Conservation (phyloP, 2,113 vertebrate species). For the Phasianus colchicus region DNA sequence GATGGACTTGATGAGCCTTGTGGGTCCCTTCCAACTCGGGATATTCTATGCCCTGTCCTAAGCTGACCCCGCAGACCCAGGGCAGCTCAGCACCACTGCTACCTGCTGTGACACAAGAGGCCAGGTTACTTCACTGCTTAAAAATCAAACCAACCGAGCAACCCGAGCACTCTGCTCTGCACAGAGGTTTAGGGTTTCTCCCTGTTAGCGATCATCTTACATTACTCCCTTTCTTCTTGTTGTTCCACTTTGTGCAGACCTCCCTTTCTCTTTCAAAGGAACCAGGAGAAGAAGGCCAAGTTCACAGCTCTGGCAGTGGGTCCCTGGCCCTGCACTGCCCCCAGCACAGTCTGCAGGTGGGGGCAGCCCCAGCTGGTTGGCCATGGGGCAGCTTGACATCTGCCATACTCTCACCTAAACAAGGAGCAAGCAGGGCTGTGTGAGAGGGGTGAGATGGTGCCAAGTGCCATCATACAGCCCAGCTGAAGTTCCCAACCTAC, state of each 20-base stretch:
- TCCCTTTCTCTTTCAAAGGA: background rate
- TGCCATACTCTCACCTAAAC: accelerated
- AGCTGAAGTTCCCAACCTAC: background rate
- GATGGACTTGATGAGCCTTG: too few relatives aligned
- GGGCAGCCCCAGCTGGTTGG: background rate
- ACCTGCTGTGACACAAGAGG: background rate
- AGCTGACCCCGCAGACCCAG: background rate
- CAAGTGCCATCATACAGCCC: background rate
- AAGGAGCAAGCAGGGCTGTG: background rate
- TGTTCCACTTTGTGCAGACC: background rate
- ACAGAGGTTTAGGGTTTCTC: background rate
- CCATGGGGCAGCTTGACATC: accelerated
- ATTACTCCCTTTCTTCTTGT: background rate
- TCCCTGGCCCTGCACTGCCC: background rate
- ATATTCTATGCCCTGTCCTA: background rate
- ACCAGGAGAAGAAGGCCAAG: background rate
- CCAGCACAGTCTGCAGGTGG: background rate
- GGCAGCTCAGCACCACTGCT: accelerated
- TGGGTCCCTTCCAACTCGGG: too few relatives aligned
- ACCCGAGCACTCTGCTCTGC: background rate
- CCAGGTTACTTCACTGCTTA: background rate
- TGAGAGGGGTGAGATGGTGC: background rate
- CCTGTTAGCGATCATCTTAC: background rate
- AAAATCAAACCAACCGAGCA: background rate
- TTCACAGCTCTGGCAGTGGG: background rate